Percentiles rank a stretch among this genome's conserved stretches.
Evolutionary conservation across 2,888 invertebrate species (phyloP).

Genomic region (Piscicola geometra): DNA sequence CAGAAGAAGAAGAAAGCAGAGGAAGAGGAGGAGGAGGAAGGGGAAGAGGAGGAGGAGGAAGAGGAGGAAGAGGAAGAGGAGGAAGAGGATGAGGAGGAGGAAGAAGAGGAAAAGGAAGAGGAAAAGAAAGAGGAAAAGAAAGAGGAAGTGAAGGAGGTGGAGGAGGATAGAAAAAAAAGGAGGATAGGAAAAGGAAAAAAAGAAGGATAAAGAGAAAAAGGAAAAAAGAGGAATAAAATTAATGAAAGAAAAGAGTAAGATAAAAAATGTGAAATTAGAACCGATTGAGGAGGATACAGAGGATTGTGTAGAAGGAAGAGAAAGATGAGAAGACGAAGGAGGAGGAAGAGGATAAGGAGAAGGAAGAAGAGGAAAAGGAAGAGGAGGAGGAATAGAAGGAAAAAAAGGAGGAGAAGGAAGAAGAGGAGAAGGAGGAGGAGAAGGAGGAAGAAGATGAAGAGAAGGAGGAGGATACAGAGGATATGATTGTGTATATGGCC

Average conservation of each 20-base stretch:
- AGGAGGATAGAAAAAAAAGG: background rate
- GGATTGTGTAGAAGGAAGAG: conserved; percentile 27
- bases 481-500: conserved; percentile 12
- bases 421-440: conserved; percentile 15
- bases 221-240: too few relatives aligned
- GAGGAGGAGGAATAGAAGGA: conserved; percentile 2
- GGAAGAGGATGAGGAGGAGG: background rate
- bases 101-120: background rate
- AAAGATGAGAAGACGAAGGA: conserved; percentile 7
- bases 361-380: conserved; percentile 6
- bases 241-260: too few relatives aligned
- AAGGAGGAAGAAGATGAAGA: conserved; percentile 1
- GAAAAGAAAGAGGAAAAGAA: background rate
- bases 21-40: background rate
- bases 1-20: background rate
- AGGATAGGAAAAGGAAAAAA: too few relatives aligned
- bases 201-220: too few relatives aligned
- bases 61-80: background rate
- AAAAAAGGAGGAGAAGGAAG: background rate
- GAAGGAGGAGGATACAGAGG: background rate
- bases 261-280: too few relatives aligned
- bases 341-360: conserved; percentile 14
- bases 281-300: background rate
- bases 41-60: background rate
- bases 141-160: background rate